A percentile compares a stretch with the other conserved stretches of the same genome.
Evolutionary conservation across 2,113 vertebrate genomes (phyloP).

Genomic region (Dipodomys ordii): DNA sequence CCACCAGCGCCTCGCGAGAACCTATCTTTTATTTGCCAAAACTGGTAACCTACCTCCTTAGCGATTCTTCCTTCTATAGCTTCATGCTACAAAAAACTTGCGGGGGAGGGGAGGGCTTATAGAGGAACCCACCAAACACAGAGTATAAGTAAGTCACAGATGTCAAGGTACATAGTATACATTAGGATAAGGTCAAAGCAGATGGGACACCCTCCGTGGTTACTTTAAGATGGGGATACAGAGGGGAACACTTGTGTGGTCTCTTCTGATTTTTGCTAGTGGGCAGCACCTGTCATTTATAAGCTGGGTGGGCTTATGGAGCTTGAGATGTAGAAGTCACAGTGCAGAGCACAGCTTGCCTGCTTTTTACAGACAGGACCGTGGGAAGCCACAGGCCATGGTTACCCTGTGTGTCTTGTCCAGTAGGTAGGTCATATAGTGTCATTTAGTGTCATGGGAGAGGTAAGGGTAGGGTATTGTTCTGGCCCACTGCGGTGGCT

Average conservation of each 20-base stretch:
- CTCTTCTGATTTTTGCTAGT: too few relatives aligned
- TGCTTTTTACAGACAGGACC: background rate
- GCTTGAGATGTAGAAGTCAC: background rate
- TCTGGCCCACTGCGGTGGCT: background rate
- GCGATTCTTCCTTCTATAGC: background rate
- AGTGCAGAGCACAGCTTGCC: background rate
- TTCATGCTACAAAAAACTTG: background rate
- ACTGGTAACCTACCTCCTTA: background rate
- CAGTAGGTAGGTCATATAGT: accelerated
- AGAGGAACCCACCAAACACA: background rate
- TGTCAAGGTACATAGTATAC: background rate
- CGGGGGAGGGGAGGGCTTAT: background rate
- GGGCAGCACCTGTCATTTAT: background rate
- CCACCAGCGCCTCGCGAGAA: too few relatives aligned
- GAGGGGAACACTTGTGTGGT: background rate
- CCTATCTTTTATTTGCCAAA: background rate
- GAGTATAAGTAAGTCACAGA: background rate
- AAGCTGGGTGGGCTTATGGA: background rate
- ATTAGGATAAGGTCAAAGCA: background rate
- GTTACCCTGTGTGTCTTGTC: background rate
- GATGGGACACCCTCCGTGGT: background rate
- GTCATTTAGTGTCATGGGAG: background rate
- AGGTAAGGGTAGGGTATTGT: background rate
- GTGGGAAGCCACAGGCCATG: background rate
- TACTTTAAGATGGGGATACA: background rate